Conservation (phyloP, 2,888 invertebrate genomes). For the Poecilobothrus nobilitatus region DNA sequence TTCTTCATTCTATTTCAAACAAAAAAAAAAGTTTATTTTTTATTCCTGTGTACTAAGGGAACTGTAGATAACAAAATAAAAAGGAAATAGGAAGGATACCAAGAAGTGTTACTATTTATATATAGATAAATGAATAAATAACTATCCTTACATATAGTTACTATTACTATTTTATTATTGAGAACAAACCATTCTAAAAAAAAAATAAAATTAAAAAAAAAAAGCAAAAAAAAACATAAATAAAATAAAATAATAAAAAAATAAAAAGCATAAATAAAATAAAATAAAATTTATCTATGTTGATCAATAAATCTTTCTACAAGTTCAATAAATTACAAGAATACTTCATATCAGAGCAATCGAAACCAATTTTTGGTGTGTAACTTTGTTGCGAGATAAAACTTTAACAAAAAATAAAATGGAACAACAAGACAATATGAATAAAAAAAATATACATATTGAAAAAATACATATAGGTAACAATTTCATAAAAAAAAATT, state of each 20-base stretch:
- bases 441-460: background rate
- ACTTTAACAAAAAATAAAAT: background rate
- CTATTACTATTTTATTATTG: too few species aligned
- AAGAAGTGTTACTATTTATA: background rate
- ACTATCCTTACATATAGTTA: too few species aligned
- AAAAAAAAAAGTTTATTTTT: background rate
- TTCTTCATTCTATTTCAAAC: background rate
- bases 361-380: slow-evolving; percentile 2
- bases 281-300: background rate
- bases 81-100: background rate
- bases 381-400: slow-evolving; percentile 4
- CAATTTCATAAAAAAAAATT: background rate
- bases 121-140: too few species aligned
- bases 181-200: background rate
- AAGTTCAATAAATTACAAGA: slow-evolving; percentile 3
- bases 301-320: slow-evolving; percentile 6
- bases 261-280: background rate
- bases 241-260: background rate
- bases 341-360: slow-evolving; percentile 6
- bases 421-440: too few species aligned
- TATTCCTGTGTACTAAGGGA: background rate
- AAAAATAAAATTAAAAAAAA: background rate
- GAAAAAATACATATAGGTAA: background rate
- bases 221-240: background rate
- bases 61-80: background rate